These are phyloP conservation scores for Drosophila nasuta DNA, from an alignment of 1,140 invertebrate species.

Conservation along the genomic window DNA sequence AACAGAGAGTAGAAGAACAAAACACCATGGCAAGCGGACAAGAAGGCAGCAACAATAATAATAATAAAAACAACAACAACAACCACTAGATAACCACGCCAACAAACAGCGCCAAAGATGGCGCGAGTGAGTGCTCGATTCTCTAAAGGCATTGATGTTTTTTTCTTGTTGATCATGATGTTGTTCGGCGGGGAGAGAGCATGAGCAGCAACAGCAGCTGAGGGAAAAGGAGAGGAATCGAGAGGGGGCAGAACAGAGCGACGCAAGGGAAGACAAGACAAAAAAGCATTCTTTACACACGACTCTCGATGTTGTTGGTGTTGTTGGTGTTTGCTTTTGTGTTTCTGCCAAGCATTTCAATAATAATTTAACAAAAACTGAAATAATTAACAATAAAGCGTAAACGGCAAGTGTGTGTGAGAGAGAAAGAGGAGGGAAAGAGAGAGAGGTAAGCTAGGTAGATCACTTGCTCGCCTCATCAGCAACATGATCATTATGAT, in stretches of 20 bases:
- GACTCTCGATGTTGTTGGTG: constrained; percentile 45
- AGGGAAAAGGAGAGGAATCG: background rate
- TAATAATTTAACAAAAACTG: constrained; percentile 77
- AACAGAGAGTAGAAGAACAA: constrained; percentile 12
- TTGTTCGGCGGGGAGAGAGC: background rate
- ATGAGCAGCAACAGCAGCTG: background rate
- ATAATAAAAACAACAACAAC: constrained; percentile 23
- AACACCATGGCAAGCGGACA: constrained; percentile 12
- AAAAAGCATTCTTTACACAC: constrained; percentile 73
- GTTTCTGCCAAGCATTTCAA: constrained; percentile 73
- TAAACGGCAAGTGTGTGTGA: constrained; percentile 18
- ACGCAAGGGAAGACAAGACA: constrained; percentile 41
- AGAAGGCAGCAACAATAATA: constrained; percentile 21
- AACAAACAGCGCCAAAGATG: constrained; percentile 73
- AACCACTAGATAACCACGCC: constrained; percentile 26
- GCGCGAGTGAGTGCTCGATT: constrained; percentile 68
- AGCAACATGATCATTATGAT: background rate
- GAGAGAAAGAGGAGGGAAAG: background rate
- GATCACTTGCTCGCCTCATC: constrained; percentile 28
- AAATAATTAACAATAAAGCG: constrained; percentile 79
- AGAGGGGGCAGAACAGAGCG: background rate
- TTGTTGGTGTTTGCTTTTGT: constrained; percentile 35
- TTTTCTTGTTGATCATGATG: constrained; percentile 19
- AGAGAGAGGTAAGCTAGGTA: constrained; percentile 21
- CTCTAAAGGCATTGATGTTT: constrained; percentile 39